Base-by-base conservation (phyloP, 2,797 vertebrate species). In the Melanotaenia pygmaea region DNA sequence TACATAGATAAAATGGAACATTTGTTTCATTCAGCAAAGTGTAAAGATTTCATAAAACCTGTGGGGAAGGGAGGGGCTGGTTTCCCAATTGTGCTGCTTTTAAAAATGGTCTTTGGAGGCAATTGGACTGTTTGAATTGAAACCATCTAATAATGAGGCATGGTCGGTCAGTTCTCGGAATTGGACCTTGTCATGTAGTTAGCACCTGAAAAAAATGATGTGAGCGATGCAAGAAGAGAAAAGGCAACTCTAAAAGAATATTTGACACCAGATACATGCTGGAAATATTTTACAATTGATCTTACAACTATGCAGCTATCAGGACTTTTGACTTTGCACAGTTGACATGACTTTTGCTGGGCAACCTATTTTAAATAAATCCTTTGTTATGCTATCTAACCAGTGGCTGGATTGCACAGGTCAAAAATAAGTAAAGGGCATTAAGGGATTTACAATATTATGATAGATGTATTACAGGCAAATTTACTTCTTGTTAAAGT, bases 221-320 rank as follows among this genome's bases (percentile, higher is more conserved):
- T 32, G 5, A 38, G 37, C 13, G 35, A 37, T 37, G 35, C 1
- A 6, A 16, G 40, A 18, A 18, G 13, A 43, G 40, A 43, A 5
- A 43, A 43, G 40, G 14, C 13, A 7, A 14, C 18, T 4, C 16
- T 45, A 20, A 45, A 45, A 57, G 71, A 62, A 60, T 24, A 47
- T 65, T 37, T 40, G 14, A 77, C 58, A 43, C 0, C 0, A 10
- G 11, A 47, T 24, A 8, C 6, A 45, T 24, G 8, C 20, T 22
- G 62, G 50, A 22, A n/a, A 59, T 68, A 72, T 58, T n/a, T 35
- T 24, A 75, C 37, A 56, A 57, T 51, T 59, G 64, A 72, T 58
- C 26, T 35, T 24, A 75, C 37, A 56, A 57, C 45, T 59, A 64
- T 54, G 58, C 65, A 77, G 60, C 75, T 60, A 61, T 76, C 38